A percentile compares a stretch with the other conserved stretches of the same genome.
Conservation (phyloP, 2,113 vertebrate species). For the Hydropotes inermis region DNA sequence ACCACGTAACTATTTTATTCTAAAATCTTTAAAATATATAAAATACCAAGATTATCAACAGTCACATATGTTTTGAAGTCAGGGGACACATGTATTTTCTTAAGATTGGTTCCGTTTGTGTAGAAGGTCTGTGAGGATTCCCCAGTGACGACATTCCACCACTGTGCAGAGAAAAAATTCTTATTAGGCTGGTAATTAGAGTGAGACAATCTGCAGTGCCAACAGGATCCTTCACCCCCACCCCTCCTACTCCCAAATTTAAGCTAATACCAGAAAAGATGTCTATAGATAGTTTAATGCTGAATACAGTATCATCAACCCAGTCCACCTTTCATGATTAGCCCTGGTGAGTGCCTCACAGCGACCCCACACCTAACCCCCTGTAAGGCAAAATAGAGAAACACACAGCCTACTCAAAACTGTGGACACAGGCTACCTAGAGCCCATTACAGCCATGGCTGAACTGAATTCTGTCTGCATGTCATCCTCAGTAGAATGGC, state of each 20-base stretch:
- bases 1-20: slow-evolving; percentile 64
- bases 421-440: not conserved
- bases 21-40: slow-evolving; percentile 90
- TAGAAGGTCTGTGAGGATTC: slow-evolving; percentile 94
- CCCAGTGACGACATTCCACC: slow-evolving; percentile 93
- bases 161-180: slow-evolving; percentile 82
- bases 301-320: not conserved
- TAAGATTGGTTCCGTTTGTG: slow-evolving; percentile 91
- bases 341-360: not conserved
- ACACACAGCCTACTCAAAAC: not conserved
- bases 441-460: not conserved
- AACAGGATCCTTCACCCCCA: not conserved
- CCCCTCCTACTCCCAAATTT: not conserved
- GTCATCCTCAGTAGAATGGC: not conserved
- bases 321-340: not conserved
- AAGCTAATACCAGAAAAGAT: not conserved
- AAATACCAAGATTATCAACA: slow-evolving; percentile 95
- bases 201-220: not conserved
- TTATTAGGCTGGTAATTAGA: not conserved
- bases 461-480: not conserved
- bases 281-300: not conserved
- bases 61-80: slow-evolving; percentile 93
- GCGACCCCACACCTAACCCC: not conserved
- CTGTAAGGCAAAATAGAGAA: not conserved
- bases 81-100: slow-evolving; percentile 90